Percentiles rank a stretch among this genome's conserved stretches.
phyloP scores from a whole-genome alignment of 2,888 invertebrate genomes.

The Zootermopsis nevadensis region DNA sequence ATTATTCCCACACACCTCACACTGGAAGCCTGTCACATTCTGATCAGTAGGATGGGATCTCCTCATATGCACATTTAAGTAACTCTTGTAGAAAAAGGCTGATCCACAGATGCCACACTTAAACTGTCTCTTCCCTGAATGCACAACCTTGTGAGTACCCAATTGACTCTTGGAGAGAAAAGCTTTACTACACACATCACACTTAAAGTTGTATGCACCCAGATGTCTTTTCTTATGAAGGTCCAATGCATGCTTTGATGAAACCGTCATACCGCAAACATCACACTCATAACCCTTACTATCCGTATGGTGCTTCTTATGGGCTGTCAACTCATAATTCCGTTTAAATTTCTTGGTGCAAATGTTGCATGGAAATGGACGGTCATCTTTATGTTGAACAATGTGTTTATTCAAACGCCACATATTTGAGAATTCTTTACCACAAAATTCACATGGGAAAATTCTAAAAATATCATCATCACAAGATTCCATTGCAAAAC shows the following conservation, averaged over 20 bases:
- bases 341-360: slow-evolving; percentile 44
- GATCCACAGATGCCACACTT: no score
- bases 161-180: neutral
- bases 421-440: neutral
- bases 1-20: slow-evolving; percentile 23
- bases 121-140: neutral
- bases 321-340: slow-evolving; percentile 54
- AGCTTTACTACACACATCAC: slow-evolving; percentile 20
- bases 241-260: neutral
- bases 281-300: slow-evolving; percentile 13
- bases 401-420: neutral
- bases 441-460: neutral
- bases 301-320: slow-evolving; percentile 57
- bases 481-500: no score
- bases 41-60: no score
- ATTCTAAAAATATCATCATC: neutral
- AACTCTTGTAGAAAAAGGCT: no score
- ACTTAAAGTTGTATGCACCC: neutral
- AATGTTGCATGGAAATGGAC: slow-evolving; percentile 38
- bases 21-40: neutral
- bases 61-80: no score
- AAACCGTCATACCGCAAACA: neutral
- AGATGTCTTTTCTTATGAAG: slow-evolving; percentile 12
- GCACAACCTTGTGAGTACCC: neutral
- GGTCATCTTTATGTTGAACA: neutral